Evolutionary conservation across 1,140 invertebrate species (phyloP).

Genomic region (Dendrolimus kikuchii): DNA sequence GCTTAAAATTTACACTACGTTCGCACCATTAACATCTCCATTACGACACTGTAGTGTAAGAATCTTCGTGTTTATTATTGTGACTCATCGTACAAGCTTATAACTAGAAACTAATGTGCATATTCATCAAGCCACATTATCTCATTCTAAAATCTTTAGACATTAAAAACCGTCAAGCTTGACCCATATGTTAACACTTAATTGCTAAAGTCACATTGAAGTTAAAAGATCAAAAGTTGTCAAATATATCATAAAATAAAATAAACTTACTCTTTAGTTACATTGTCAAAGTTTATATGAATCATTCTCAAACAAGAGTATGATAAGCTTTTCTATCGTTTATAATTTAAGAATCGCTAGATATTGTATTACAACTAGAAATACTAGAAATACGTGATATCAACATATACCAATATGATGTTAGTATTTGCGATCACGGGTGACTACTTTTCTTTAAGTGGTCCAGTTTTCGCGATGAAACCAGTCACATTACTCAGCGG

Average conservation of each 20-base stretch:
- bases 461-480: constrained; percentile 54
- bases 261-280: too few species aligned
- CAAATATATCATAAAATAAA: background rate
- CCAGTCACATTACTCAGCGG: constrained; percentile 47
- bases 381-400: constrained; percentile 1
- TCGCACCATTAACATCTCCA: constrained; percentile 20
- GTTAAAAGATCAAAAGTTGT: constrained; percentile 1
- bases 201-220: constrained; percentile 7
- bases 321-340: too few species aligned
- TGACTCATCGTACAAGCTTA: constrained; percentile 23
- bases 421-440: constrained; percentile 38
- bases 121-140: constrained; percentile 1
- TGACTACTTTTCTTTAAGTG: constrained; percentile 53
- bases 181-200: background rate
- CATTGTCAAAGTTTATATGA: too few species aligned
- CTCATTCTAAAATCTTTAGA: constrained; percentile 2
- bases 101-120: constrained; percentile 6
- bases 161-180: constrained; percentile 1
- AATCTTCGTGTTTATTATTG: constrained; percentile 11
- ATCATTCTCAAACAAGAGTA: too few species aligned
- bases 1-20: constrained; percentile 13
- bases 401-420: too few species aligned
- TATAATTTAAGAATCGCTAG: too few species aligned
- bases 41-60: too few species aligned
- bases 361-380: background rate